Conservation (phyloP, 1,140 invertebrate genomes). For the Drosophila pandora region DNA sequence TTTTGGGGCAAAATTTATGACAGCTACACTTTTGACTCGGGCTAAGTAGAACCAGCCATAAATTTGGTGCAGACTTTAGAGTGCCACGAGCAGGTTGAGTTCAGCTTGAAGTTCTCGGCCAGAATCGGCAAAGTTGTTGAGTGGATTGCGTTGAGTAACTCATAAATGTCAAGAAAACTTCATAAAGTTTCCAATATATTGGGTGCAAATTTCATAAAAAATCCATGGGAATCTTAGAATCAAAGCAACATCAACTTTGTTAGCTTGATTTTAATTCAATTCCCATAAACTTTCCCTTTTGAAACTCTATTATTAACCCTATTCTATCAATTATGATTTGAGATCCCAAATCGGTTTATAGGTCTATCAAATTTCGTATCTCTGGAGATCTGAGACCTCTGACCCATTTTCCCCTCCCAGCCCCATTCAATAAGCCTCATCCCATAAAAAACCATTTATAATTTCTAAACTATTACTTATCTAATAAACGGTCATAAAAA, state of each 20-base stretch:
- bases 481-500: slow-evolving; percentile 44
- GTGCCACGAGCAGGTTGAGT: slow-evolving; percentile 43
- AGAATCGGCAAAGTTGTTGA: slow-evolving; percentile 32
- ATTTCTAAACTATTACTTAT: slow-evolving; percentile 42
- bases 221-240: neutral
- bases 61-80: slow-evolving; percentile 52
- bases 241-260: neutral
- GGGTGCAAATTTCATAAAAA: slow-evolving; percentile 21
- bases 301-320: neutral
- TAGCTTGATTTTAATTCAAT: neutral
- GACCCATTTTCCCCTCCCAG: slow-evolving; percentile 19
- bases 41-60: slow-evolving; percentile 71
- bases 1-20: slow-evolving; percentile 66
- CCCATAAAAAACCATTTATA: slow-evolving; percentile 35
- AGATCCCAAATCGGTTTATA: slow-evolving; percentile 24
- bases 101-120: slow-evolving; percentile 28
- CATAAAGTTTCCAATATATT: slow-evolving; percentile 25
- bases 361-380: slow-evolving; percentile 46
- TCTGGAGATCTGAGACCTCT: slow-evolving; percentile 32
- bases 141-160: slow-evolving; percentile 18
- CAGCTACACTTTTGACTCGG: slow-evolving; percentile 46
- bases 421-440: neutral
- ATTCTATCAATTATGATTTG: slow-evolving; percentile 31
- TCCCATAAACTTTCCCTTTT: slow-evolving; percentile 17
- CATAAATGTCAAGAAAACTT: slow-evolving; percentile 28